Percentiles rank a stretch among this genome's conserved stretches.
Conservation (phyloP, 2,888 invertebrate species). For the Eretmocerus hayati region DNA sequence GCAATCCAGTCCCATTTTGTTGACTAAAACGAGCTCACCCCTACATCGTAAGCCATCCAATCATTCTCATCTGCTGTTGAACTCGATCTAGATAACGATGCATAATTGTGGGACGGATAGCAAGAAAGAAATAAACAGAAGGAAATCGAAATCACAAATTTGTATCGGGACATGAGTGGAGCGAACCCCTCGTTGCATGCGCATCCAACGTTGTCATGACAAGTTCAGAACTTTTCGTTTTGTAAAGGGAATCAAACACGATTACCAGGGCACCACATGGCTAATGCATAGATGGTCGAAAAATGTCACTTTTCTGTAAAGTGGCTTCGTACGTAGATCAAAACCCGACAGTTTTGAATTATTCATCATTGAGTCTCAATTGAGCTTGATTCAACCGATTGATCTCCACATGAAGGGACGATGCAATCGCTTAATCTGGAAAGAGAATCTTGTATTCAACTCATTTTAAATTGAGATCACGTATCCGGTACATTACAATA, state of each 20-base stretch:
- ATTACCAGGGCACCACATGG: no score
- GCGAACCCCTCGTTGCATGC: slow-evolving; percentile 5
- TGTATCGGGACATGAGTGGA: slow-evolving; percentile 19
- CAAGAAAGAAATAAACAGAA: background rate
- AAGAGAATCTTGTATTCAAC: no score
- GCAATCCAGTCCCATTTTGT: no score
- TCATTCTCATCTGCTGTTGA: slow-evolving; percentile 26
- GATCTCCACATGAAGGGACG: background rate
- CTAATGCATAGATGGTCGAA: no score
- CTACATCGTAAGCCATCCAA: no score
- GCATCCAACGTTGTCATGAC: background rate
- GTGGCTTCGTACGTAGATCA: slow-evolving; percentile 14
- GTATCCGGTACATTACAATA: background rate
- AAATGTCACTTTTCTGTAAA: slow-evolving; percentile 5
- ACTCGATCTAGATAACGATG: slow-evolving; percentile 33
- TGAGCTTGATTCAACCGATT: background rate
- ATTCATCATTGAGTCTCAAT: slow-evolving; percentile 5
- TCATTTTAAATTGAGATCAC: no score
- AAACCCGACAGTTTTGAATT: slow-evolving; percentile 13
- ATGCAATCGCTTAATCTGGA: no score
- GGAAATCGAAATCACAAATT: slow-evolving; percentile 19
- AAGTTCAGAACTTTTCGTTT: no score
- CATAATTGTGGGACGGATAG: background rate
- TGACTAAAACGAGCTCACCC: no score
- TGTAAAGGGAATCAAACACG: no score